A percentile compares a stretch with the other conserved stretches of the same genome.
These are phyloP conservation scores for Isichthys henryi DNA, from an alignment of 2,113 vertebrate species.

Conservation along the genomic window DNA sequence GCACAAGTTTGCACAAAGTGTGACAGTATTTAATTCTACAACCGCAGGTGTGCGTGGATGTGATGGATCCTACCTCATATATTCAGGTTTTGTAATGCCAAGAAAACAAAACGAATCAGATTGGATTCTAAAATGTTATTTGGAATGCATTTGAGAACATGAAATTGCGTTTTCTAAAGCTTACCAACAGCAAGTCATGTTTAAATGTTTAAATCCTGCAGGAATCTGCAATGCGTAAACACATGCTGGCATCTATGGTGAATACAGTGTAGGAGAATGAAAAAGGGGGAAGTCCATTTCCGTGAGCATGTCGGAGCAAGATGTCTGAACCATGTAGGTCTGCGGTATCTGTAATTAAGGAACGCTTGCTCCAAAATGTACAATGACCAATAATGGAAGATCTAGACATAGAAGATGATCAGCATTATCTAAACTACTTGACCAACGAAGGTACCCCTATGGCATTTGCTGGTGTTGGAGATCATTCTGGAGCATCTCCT, in stretches of 20 bases:
- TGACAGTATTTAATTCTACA: not conserved
- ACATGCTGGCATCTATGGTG: not conserved
- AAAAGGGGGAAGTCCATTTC: not conserved
- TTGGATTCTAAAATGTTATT: not conserved
- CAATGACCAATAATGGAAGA: not conserved
- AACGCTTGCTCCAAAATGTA: not conserved
- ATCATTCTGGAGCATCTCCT: not conserved
- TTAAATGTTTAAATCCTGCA: too few relatives aligned
- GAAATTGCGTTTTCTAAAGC: not conserved
- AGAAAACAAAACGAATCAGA: not conserved
- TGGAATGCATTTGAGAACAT: not conserved
- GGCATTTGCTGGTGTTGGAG: not conserved
- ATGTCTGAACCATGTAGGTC: slow-evolving; percentile 4
- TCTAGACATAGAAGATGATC: not conserved
- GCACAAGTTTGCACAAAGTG: not conserved
- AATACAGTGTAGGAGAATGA: not conserved
- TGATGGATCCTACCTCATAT: not conserved
- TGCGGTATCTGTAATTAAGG: not conserved
- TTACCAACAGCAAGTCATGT: not conserved
- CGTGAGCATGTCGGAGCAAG: not conserved
- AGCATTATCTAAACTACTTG: not conserved
- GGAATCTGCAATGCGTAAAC: not conserved
- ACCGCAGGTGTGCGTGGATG: not conserved
- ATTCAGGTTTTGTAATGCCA: not conserved
- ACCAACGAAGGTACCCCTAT: not conserved